Evolutionary conservation across 2,797 vertebrate genomes (phyloP).

Genomic region (Graptemys geographica): DNA sequence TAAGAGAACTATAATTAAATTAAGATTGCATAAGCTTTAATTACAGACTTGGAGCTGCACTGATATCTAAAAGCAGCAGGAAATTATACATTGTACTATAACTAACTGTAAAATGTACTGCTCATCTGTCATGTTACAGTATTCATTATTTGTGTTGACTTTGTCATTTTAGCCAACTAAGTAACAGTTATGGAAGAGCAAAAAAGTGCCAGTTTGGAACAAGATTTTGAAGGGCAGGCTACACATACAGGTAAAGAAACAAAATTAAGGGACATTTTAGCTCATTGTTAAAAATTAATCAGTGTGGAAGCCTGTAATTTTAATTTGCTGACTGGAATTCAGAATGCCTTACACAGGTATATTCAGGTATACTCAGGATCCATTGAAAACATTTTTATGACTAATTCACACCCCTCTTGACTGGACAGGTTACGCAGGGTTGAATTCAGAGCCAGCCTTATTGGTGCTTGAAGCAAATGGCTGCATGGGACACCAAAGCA

Average conservation of each 20-base stretch:
- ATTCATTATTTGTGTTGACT: slow-evolving; percentile 40
- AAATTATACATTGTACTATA: neutral
- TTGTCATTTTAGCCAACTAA: slow-evolving; percentile 49
- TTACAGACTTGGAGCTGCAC: neutral
- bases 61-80: neutral
- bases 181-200: slow-evolving; percentile 79
- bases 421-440: neutral
- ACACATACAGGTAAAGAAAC: slow-evolving; percentile 90
- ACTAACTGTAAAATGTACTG: neutral
- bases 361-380: neutral
- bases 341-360: neutral
- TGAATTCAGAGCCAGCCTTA: neutral
- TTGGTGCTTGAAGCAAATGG: neutral
- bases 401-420: neutral
- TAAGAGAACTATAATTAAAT: slow-evolving; percentile 8
- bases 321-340: neutral
- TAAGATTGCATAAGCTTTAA: neutral
- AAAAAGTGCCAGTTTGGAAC: slow-evolving; percentile 82
- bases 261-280: neutral
- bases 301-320: neutral
- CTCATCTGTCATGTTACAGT: neutral
- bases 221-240: slow-evolving; percentile 87
- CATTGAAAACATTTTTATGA: neutral
- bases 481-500: fast-evolving
- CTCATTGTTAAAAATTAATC: neutral